A percentile compares a stretch with the other conserved stretches of the same genome.
Evolutionary conservation across 2,797 vertebrate genomes (phyloP).

Genomic region (Aeoliscus strigatus): DNA sequence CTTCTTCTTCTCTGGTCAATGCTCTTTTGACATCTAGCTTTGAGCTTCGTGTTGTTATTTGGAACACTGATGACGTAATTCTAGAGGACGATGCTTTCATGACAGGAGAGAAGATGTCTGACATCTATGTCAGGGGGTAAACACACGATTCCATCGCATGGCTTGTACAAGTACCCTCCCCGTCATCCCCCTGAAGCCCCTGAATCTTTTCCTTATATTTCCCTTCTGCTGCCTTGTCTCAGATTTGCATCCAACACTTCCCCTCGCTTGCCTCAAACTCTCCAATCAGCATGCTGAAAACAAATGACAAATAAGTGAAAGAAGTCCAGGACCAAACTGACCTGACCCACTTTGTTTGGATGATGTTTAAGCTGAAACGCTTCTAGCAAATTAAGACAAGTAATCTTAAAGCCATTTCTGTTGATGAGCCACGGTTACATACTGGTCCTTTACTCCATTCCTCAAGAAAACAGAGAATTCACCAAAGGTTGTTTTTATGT

Average conservation of each 20-base stretch:
- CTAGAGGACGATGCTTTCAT: slow-evolving; percentile 89
- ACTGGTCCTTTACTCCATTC: too few species aligned
- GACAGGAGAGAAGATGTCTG: slow-evolving; percentile 90
- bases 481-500: too few species aligned
- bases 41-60: slow-evolving; percentile 87
- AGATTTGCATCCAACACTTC: slow-evolving; percentile 44
- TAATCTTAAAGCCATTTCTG: too few species aligned
- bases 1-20: slow-evolving; percentile 68
- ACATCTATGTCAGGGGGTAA: slow-evolving; percentile 91
- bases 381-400: too few species aligned
- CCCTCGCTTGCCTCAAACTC: slow-evolving; percentile 35
- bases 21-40: slow-evolving; percentile 81
- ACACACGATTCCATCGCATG: slow-evolving; percentile 77
- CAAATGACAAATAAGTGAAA: slow-evolving; percentile 15
- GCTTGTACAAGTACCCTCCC: slow-evolving; percentile 53
- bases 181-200: slow-evolving; percentile 18
- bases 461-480: too few species aligned
- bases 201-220: slow-evolving; percentile 4
- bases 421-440: too few species aligned
- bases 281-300: slow-evolving; percentile 33
- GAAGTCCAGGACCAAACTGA: slow-evolving; percentile 65
- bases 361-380: too few species aligned
- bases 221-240: slow-evolving; percentile 10
- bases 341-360: too few species aligned
- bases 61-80: slow-evolving; percentile 88